Evolutionary conservation across 1,140 invertebrate species (phyloP).

Genomic region (Lordiphosa mommai): DNA sequence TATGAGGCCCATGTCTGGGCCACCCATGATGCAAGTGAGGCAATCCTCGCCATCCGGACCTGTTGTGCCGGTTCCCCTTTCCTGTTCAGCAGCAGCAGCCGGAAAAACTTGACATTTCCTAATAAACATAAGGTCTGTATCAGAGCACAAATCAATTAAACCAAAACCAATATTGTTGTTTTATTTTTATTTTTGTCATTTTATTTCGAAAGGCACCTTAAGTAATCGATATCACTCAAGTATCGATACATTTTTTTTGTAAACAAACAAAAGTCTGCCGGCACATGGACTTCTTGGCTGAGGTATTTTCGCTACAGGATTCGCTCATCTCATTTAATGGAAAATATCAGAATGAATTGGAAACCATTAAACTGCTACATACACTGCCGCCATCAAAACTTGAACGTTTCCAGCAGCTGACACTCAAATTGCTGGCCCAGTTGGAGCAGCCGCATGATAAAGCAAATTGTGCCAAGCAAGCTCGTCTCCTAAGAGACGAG

Average conservation of each 20-base stretch:
- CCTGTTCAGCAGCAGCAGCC: constrained; percentile 82
- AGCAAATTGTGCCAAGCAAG: not conserved
- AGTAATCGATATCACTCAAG: too few species aligned
- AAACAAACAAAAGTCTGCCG: too few species aligned
- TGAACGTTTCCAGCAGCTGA: constrained; percentile 6
- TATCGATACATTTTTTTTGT: too few species aligned
- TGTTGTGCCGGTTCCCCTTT: constrained; percentile 65
- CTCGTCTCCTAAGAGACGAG: constrained; percentile 27
- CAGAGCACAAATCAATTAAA: too few species aligned
- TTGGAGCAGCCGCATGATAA: constrained; percentile 12
- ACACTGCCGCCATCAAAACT: constrained; percentile 7
- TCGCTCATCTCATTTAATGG: constrained; percentile 15
- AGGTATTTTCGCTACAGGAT: constrained; percentile 23
- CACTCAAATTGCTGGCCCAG: constrained; percentile 10
- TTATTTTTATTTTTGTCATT: too few species aligned
- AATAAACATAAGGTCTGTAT: too few species aligned
- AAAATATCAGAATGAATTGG: constrained; percentile 38
- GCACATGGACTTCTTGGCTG: constrained; percentile 25
- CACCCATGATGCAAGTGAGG: constrained; percentile 75
- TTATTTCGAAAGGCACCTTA: too few species aligned
- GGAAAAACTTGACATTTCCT: constrained; percentile 88
- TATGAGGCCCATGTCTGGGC: constrained; percentile 69
- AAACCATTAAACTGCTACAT: constrained; percentile 31
- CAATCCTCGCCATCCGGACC: constrained; percentile 62
- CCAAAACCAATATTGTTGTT: too few species aligned